These are phyloP conservation scores for Aphaenogaster rudis DNA, from an alignment of 1,140 invertebrate genomes.

Conservation along the genomic window DNA sequence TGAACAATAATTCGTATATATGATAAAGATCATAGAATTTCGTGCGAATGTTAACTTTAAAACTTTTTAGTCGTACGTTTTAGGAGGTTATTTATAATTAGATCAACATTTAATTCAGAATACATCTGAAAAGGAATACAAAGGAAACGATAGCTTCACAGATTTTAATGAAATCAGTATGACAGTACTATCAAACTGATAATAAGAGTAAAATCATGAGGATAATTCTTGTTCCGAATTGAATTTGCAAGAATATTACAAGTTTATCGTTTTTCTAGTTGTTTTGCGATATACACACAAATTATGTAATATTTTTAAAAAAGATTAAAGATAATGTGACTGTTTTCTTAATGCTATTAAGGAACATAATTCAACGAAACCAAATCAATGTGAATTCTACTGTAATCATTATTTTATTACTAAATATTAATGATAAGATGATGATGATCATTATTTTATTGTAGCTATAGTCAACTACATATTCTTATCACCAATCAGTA, in stretches of 20 bases:
- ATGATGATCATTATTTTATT: slow-evolving; percentile 5
- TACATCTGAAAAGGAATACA: neutral
- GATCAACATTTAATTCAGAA: slow-evolving; percentile 35
- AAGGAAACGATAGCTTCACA: neutral
- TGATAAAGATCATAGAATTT: neutral
- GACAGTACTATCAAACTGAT: neutral
- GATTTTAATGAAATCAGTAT: neutral
- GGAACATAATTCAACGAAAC: neutral
- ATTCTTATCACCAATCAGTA: slow-evolving; percentile 31
- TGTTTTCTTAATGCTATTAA: neutral
- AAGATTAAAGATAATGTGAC: neutral
- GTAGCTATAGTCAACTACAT: neutral
- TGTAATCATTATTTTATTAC: slow-evolving; percentile 11
- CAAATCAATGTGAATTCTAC: neutral
- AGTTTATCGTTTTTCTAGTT: too few species aligned
- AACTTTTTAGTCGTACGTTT: neutral
- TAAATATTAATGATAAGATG: too few species aligned
- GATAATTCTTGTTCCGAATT: neutral
- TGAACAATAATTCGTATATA: neutral
- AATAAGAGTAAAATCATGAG: neutral
- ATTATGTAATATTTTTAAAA: too few species aligned
- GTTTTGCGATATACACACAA: too few species aligned
- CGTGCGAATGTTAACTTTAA: neutral
- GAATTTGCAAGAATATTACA: neutral
- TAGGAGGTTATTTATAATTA: slow-evolving; percentile 53